Conservation (phyloP, 1,140 invertebrate genomes). For the Augochlora pura region DNA sequence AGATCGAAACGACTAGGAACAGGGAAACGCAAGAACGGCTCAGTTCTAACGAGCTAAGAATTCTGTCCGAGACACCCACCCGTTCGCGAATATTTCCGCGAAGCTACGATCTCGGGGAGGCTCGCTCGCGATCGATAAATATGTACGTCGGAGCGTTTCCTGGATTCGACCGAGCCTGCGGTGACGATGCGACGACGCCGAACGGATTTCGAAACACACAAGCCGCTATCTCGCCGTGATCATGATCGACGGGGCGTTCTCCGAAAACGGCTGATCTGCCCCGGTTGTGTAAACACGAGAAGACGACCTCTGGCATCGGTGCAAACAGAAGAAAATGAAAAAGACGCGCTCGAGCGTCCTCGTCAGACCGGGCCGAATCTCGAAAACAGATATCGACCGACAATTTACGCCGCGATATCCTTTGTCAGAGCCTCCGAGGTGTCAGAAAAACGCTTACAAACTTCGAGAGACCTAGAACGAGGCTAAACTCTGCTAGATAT, state of each 20-base stretch:
- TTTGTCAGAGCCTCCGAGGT: too few species aligned
- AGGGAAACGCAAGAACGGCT: too few species aligned
- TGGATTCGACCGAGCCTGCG: too few species aligned
- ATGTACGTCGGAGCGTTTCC: neutral
- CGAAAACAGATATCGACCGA: neutral
- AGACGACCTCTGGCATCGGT: slow-evolving; percentile 20
- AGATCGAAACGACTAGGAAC: too few species aligned
- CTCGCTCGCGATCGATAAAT: too few species aligned
- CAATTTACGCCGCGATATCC: neutral
- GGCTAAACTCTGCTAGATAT: too few species aligned
- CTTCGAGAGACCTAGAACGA: too few species aligned
- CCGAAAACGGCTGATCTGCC: slow-evolving; percentile 34
- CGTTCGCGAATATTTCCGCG: too few species aligned
- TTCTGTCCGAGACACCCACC: too few species aligned
- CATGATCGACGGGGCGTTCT: slow-evolving; percentile 22
- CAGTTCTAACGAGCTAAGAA: too few species aligned
- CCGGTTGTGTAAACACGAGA: slow-evolving; percentile 34
- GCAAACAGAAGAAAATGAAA: slow-evolving; percentile 28
- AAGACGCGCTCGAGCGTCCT: neutral
- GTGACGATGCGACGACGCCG: neutral
- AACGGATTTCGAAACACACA: slow-evolving; percentile 22
- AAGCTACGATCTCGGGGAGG: too few species aligned
- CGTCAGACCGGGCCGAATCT: neutral
- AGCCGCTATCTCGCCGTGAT: slow-evolving; percentile 18
- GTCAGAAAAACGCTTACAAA: too few species aligned